phyloP scores from a whole-genome alignment of 2,888 invertebrate genomes.

The Drosophila nigricruria region DNA sequence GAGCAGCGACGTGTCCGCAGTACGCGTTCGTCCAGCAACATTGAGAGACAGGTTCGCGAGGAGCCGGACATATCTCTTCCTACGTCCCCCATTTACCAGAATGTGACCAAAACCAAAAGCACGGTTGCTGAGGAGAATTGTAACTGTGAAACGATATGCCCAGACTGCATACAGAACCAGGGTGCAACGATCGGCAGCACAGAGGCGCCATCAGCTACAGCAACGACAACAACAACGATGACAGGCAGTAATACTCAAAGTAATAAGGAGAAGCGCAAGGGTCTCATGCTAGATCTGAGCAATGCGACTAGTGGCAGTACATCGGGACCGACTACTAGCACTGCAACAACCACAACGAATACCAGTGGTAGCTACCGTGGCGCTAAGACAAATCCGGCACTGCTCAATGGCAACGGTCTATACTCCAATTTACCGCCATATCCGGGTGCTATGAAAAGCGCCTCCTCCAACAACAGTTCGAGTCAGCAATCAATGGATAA shows the following conservation, averaged over 20 bases:
- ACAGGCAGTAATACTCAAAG: conserved; percentile 34
- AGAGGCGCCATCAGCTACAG: conserved; percentile 1
- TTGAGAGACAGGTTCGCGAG: conserved; percentile 82
- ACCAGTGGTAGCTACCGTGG: conserved; percentile 54
- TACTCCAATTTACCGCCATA: conserved; percentile 83
- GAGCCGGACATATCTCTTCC: conserved; percentile 45
- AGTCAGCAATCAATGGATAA: conserved; percentile 73
- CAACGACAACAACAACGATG: neutral
- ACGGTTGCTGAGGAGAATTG: conserved; percentile 59
- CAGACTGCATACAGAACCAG: conserved; percentile 72
- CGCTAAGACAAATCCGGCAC: conserved; percentile 60
- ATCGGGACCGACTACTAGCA: conserved; percentile 13
- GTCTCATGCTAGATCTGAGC: conserved; percentile 88
- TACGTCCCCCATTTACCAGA: conserved; percentile 78
- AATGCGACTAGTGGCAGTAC: conserved; percentile 83
- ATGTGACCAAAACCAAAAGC: conserved; percentile 50
- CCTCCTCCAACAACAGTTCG: conserved; percentile 75
- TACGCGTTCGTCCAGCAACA: conserved; percentile 84
- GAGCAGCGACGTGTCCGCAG: conserved; percentile 83
- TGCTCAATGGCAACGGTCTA: conserved; percentile 76
- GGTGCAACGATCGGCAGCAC: conserved; percentile 1
- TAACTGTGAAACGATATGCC: conserved; percentile 70
- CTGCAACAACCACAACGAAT: conserved; percentile 42
- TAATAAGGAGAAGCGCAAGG: conserved; percentile 85
- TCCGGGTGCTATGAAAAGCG: conserved; percentile 72